These are phyloP conservation scores for Ernsta delagoae DNA, from an alignment of 2,888 invertebrate species.

Conservation along the genomic window DNA sequence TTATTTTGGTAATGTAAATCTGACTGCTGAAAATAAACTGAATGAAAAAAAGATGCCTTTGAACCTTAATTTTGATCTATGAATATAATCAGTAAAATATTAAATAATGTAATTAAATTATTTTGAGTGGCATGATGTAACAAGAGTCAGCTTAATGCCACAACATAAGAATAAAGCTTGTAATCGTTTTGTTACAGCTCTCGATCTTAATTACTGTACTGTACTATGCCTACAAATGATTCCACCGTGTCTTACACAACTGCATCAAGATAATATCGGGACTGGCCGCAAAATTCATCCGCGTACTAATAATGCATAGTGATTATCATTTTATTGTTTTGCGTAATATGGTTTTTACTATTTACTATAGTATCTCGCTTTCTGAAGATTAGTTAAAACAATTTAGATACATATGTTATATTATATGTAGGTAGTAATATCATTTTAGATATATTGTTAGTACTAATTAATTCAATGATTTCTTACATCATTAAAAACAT, in stretches of 20 bases:
- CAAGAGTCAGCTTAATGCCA: background rate
- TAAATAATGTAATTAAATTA: no score
- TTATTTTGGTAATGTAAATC: no score
- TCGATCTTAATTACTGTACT: background rate
- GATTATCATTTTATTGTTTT: slow-evolving; percentile 33
- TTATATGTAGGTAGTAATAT: no score
- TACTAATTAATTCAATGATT: no score
- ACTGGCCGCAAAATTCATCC: slow-evolving; percentile 58
- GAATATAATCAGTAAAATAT: no score
- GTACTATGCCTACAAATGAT: background rate
- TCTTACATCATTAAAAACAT: no score
- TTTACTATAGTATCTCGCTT: background rate
- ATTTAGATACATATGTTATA: no score
- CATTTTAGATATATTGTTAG: no score
- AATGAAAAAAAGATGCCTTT: no score
- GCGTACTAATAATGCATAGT: slow-evolving; percentile 48
- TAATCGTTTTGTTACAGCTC: slow-evolving; percentile 3
- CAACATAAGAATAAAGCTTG: background rate
- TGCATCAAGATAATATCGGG: slow-evolving; percentile 15
- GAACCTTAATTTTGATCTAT: no score
- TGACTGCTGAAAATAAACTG: no score
- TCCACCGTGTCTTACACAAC: slow-evolving; percentile 21
- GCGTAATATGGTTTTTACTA: slow-evolving; percentile 9
- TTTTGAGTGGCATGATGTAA: no score
- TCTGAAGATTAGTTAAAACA: background rate